Evolutionary conservation across 2,113 vertebrate species (phyloP).

Genomic region (Paedocypris sp.): DNA sequence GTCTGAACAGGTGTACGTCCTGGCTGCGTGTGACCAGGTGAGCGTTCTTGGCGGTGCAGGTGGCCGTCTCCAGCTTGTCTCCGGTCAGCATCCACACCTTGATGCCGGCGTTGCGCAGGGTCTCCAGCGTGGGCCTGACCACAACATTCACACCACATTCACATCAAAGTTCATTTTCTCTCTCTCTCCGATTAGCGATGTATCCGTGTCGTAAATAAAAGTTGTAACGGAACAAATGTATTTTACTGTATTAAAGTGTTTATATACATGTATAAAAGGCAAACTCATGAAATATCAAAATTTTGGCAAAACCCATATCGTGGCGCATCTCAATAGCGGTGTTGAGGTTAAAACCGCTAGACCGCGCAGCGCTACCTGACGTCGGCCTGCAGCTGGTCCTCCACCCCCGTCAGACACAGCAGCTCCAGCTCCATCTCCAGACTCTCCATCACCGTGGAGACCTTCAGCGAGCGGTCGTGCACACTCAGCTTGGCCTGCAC

Average conservation of each 20-base stretch:
- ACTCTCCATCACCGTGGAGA: slow-evolving; percentile 92
- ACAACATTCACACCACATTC: too few species aligned
- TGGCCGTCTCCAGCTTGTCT: slow-evolving; percentile 94
- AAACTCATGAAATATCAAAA: too few species aligned
- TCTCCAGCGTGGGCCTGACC: slow-evolving; percentile 92
- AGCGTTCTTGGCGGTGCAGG: slow-evolving; percentile 91
- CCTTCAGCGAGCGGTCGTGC: slow-evolving; percentile 91
- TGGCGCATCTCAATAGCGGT: too few species aligned
- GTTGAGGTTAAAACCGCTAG: too few species aligned
- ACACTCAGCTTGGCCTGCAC: slow-evolving; percentile 92
- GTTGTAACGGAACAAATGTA: too few species aligned
- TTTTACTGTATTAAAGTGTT: too few species aligned
- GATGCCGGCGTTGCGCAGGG: slow-evolving; percentile 87
- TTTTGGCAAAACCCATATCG: too few species aligned
- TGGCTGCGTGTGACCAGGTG: slow-evolving; percentile 92
- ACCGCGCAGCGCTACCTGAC: too few species aligned
- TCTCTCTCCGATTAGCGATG: too few species aligned
- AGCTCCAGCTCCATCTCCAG: slow-evolving; percentile 98
- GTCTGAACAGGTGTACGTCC: slow-evolving; percentile 87
- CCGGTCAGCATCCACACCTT: slow-evolving; percentile 99
- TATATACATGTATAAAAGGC: too few species aligned
- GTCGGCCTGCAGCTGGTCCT: slow-evolving; percentile 88
- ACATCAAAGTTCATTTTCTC: too few species aligned
- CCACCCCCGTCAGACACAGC: slow-evolving; percentile 87
- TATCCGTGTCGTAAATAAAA: too few species aligned